Base-by-base conservation (phyloP, 2,888 invertebrate genomes). In the Rotaria socialis region DNA sequence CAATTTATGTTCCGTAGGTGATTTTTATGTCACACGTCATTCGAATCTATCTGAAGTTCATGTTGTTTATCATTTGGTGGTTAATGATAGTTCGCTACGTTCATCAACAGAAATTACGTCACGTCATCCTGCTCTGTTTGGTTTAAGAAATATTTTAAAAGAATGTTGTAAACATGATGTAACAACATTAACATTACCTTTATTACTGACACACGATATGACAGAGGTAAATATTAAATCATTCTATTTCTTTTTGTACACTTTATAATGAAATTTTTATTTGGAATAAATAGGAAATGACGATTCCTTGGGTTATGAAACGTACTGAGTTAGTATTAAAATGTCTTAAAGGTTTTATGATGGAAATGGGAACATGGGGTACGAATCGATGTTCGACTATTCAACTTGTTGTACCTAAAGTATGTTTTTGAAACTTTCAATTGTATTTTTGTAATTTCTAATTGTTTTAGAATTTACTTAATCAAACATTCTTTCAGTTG, bases 271-370 rank as follows among this genome's bases (percentile, higher is more conserved):
- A 11, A 8, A 50, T 50, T 14, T 50, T 50, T 14, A 55, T 22
- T 89, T 89, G 52, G 4, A 35, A n/a, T 14, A 7, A 43, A 75
- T 88, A 92, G 92, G 91, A 91, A 88, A 92, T 96, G 96, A 97
- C 97, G 0, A 94, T 96, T 86, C 94, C 94, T 58, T 99, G 98
- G 98, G 98, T 97, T 92, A 93, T 95, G 90, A 95, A 96, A 89
- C 93, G 98, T 89, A 97, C 98, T 0, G 99, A 99, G 92, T 93
- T 99, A 88, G 95, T 99, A 87, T 96, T 97, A 90, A 99, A 99
- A 92, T 99, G 99, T 92, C 95, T 97, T 86, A 99, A 99, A 92
- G 99, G 99, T 6, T 99, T 98, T 92, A 95, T 99, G 95, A 96
- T 99, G 91, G 99, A 99, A 93, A 96, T 96, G 93, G 95, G 95